Evolutionary conservation across 2,888 invertebrate species (phyloP), one percentile per base, ranked within the genome.

Genomic region (Conomelus anceps): DNA sequence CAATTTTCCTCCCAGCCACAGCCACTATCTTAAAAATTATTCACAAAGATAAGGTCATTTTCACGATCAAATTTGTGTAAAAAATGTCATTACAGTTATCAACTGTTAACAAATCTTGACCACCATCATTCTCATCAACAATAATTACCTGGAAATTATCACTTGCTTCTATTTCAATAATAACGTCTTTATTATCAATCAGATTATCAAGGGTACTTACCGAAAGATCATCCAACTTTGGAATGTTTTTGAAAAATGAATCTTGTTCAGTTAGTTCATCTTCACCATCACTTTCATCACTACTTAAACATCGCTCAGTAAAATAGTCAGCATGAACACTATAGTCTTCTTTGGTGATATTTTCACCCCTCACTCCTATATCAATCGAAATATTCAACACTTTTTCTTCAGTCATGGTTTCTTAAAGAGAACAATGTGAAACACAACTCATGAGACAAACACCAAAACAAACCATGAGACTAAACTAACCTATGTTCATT

Each of bases 201-300:
- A 87, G 87, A 87, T 87, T 87, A 9, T 87, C 87, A 87, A 22
- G 3, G 22, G 4, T 87, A 87, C 87, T 20, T 29, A 87, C 34
- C 4, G 87, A 87, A 86, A 86, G 6, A 29, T 87, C 87, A 34
- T 87, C 87, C 4, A 87, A 87, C 22, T 87, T 87, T 87, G 87
- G 87, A 87, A 87, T 87, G 34, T 34, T 7, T 29, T 87, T 87
- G n/a, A 34, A 22, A 24, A 41, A 22, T 29, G 22, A 23, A 84
- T n/a, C 3, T 22, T 26, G 3, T 20, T 24, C 11, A 3, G 22
- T n/a, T 17, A 22, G 17, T 89, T 89, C 24, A 22, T 86, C 22
- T 23, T 86, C 86, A 34, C 22, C 1, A 22, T 23, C 23, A 88
- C 0, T 34, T 87, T 84, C 41, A 89, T n/a, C 24, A 88, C 20